phyloP scores from a whole-genome alignment of 2,797 vertebrate genomes.

The Rhyacichthys aspro region DNA sequence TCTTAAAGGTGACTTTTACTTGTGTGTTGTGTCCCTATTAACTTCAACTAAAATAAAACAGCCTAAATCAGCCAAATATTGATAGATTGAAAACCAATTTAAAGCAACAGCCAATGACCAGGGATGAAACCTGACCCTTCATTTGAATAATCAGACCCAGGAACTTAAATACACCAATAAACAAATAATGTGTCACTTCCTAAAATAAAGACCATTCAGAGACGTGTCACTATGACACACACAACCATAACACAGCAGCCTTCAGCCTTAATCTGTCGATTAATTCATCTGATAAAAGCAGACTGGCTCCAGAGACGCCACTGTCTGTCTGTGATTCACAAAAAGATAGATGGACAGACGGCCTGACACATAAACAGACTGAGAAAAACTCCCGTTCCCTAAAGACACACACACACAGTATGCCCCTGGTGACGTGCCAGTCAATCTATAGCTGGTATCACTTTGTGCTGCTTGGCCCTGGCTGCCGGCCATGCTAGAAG shows the following conservation, averaged over 20 bases:
- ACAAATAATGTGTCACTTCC: conserved; percentile 1
- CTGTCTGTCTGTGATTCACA: conserved; percentile 46
- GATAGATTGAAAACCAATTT: no score
- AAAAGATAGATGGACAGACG: conserved; percentile 53
- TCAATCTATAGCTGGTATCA: conserved; percentile 78
- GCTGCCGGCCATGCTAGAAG: conserved; percentile 83
- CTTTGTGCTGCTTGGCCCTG: conserved; percentile 84
- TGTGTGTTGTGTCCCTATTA: no score
- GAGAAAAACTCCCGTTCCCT: no score
- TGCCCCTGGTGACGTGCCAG: conserved; percentile 78
- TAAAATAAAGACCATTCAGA: conserved; percentile 16
- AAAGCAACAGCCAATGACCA: neutral
- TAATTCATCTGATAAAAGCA: conserved; percentile 70
- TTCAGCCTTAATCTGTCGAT: conserved; percentile 60
- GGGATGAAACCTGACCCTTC: neutral
- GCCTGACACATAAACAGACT: conserved; percentile 29
- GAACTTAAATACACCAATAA: conserved; percentile 9
- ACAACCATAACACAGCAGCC: conserved; percentile 25
- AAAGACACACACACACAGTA: conserved; percentile 53
- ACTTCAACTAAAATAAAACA: no score
- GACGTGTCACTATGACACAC: conserved; percentile 30
- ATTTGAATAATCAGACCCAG: no score
- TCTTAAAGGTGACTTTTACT: no score
- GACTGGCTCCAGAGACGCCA: conserved; percentile 61
- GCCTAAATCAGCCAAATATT: no score